Percentiles rank a stretch among this genome's conserved stretches.
phyloP scores from a whole-genome alignment of 2,797 vertebrate species.

The Acrossocheilus wenchowensis region DNA sequence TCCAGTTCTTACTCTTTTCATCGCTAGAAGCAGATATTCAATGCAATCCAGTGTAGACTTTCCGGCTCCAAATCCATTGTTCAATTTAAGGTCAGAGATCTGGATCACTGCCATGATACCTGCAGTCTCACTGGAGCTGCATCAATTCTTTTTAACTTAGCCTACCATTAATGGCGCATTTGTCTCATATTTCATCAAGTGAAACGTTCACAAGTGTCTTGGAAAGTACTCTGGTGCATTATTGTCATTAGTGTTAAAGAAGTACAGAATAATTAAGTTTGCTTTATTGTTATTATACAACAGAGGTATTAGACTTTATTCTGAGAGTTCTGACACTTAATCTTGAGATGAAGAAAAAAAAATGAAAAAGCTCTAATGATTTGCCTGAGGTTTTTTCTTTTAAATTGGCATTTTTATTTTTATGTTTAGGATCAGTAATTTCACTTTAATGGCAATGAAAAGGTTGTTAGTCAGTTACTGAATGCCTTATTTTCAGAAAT shows the following conservation, averaged over 20 bases:
- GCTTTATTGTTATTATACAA: background rate
- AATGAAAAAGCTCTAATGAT: too few species aligned
- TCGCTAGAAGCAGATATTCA: slow-evolving; percentile 23
- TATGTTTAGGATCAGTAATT: background rate
- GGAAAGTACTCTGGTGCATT: background rate
- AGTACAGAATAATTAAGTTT: background rate
- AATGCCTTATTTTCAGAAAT: too few species aligned
- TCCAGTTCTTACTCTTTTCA: background rate
- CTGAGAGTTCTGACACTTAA: background rate
- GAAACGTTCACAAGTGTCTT: background rate
- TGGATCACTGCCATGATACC: slow-evolving; percentile 36
- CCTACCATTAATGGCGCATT: slow-evolving; percentile 10
- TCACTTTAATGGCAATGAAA: background rate
- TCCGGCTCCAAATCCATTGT: slow-evolving; percentile 43
- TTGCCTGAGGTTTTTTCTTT: background rate
- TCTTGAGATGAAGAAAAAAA: too few species aligned
- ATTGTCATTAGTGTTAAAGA: background rate
- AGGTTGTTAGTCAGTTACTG: background rate
- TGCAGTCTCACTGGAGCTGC: slow-evolving; percentile 31
- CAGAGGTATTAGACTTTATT: background rate
- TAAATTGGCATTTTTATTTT: background rate
- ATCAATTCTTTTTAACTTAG: slow-evolving; percentile 29
- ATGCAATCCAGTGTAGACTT: slow-evolving; percentile 36
- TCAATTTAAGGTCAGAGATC: slow-evolving; percentile 42
- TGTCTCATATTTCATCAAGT: slow-evolving; percentile 38